Evolutionary conservation across 2,888 invertebrate genomes (phyloP), one percentile per base, ranked within the genome.

Genomic region (Tridacna gigas): DNA sequence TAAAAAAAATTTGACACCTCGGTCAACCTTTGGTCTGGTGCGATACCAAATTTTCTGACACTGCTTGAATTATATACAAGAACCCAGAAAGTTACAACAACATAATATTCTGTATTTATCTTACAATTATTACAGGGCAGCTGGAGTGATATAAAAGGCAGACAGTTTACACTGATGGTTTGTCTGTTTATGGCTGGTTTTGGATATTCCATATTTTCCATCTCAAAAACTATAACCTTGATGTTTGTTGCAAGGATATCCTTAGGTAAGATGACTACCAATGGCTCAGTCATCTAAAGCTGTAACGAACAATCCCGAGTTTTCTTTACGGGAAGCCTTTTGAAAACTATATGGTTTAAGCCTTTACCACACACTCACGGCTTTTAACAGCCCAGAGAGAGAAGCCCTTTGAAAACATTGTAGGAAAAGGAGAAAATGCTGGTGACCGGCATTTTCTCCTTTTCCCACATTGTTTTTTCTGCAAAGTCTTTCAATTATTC

Each of bases 131-230:
- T 48, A 63, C 48, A 94, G 94, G 95, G 95, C 3, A 91, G 90
- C 67, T 94, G 94, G 94, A 95, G 94, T 91, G 95, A 95, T 88
- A 76, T 84, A 7, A 83, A 89, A 28, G 94, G 94, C 3, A 86
- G 94, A 47, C 89, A 92, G 63, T 88, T 86, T 26, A 91, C 93
- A 25, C 87, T 95, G 37, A 77, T 93, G 73, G 83, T 93, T 56
- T 94, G 93, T 79, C 86, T 94, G 77, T 51, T 93, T 18, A 83
- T 93, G 26, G 89, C 94, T 20, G 92, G 92, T 2, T 48, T 88
- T 73, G 92, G 94, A 28, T 95, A 95, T 83, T 74, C 90, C 4
- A 60, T 93, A 48, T 89, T 94, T 77, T 92, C 92, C n/a, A 71
- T 91, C 48, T 89, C 93, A 12, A 83, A 91, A 15, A 90, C 93